phyloP scores from a whole-genome alignment of 2,113 vertebrate species.

The Leucoraja erinaceus region DNA sequence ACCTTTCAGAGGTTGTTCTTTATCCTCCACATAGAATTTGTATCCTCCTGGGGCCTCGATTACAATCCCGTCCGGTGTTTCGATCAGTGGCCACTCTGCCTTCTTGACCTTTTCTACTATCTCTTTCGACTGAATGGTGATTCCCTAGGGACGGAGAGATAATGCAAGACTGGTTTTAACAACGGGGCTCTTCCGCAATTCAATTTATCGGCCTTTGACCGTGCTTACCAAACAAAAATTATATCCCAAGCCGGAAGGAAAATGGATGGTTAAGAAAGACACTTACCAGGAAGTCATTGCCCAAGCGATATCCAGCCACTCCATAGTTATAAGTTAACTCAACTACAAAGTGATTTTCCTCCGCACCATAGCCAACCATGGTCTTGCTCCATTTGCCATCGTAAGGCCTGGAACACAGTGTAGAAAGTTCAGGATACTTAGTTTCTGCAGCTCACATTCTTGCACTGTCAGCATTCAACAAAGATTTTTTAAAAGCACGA shows the following conservation, averaged over 20 bases:
- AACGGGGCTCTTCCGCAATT: no score
- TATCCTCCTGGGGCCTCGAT: constrained; percentile 84
- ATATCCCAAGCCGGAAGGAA: neutral
- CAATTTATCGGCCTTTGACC: no score
- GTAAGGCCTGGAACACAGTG: constrained; percentile 68
- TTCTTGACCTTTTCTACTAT: constrained; percentile 76
- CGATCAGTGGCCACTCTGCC: constrained; percentile 75
- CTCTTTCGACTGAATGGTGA: constrained; percentile 79
- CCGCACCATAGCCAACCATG: constrained; percentile 90
- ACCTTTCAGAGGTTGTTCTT: constrained; percentile 65
- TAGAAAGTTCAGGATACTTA: neutral
- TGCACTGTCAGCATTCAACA: no score
- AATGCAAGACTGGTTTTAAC: neutral
- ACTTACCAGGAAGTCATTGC: constrained; percentile 86
- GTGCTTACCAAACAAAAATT: neutral
- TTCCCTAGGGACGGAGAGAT: constrained; percentile 58
- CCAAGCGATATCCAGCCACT: constrained; percentile 76
- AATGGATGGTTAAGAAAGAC: neutral
- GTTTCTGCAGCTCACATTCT: no score
- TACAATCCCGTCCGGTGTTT: constrained; percentile 63
- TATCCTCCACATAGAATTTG: constrained; percentile 78
- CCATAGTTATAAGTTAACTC: constrained; percentile 96
- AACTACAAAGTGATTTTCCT: constrained; percentile 85
- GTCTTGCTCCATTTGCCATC: constrained; percentile 99
- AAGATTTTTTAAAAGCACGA: no score